These are phyloP conservation scores for Frankliniella fusca DNA, from an alignment of 2,888 invertebrate genomes.

Conservation along the genomic window DNA sequence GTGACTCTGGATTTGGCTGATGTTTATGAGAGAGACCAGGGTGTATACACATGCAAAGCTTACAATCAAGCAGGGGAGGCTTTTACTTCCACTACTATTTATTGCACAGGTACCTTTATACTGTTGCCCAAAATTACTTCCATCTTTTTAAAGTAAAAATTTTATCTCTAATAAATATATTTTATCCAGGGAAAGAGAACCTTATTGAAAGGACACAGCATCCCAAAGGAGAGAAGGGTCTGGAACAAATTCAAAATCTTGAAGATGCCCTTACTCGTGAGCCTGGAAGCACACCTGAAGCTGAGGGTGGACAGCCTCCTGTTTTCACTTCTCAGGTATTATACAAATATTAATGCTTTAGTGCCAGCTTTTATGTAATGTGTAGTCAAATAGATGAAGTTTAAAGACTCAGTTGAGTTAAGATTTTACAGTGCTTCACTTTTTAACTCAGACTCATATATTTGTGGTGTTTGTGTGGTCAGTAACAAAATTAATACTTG, in stretches of 20 bases:
- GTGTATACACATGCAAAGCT: slow-evolving; percentile 89
- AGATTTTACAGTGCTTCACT: background rate
- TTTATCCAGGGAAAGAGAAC: slow-evolving; percentile 58
- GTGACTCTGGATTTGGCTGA: slow-evolving; percentile 90
- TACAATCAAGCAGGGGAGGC: slow-evolving; percentile 85
- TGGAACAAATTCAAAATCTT: slow-evolving; percentile 84
- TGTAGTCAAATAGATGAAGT: background rate
- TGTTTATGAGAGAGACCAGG: slow-evolving; percentile 88
- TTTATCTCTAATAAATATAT: too few relatives aligned
- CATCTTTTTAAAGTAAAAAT: too few relatives aligned
- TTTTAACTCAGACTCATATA: background rate
- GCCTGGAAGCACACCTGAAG: slow-evolving; percentile 62
- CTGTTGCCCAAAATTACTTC: too few relatives aligned
- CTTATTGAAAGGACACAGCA: slow-evolving; percentile 87
- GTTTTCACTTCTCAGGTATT: slow-evolving; percentile 70
- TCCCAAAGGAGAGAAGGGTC: slow-evolving; percentile 90
- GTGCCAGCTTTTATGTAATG: background rate
- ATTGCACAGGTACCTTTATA: slow-evolving; percentile 56
- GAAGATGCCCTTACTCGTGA: slow-evolving; percentile 78
- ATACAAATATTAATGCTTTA: background rate
- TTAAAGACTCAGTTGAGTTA: background rate
- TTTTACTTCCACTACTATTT: slow-evolving; percentile 84
- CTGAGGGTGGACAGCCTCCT: slow-evolving; percentile 78
- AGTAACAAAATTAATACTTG: background rate
- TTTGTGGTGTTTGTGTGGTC: background rate